These are phyloP conservation scores for Drosophila austrosaltans DNA, from an alignment of 2,888 invertebrate genomes.

Conservation along the genomic window DNA sequence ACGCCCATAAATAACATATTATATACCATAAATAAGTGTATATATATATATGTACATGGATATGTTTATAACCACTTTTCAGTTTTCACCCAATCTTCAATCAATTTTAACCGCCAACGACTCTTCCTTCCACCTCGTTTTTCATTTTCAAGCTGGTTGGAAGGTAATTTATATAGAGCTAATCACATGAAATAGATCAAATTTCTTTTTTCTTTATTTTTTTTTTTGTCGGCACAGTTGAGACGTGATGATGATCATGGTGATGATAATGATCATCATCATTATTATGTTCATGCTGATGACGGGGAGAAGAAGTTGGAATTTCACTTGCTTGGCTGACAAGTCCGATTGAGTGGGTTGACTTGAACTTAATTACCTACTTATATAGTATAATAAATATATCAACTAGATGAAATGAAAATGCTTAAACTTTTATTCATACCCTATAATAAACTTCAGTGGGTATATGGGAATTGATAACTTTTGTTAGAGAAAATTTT, in stretches of 20 bases:
- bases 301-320: conserved; percentile 1
- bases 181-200: conserved; percentile 76
- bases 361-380: conserved; percentile 39
- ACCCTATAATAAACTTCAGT: conserved; percentile 27
- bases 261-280: conserved; percentile 28
- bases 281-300: conserved; percentile 7
- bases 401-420: conserved; percentile 52
- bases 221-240: conserved; percentile 20
- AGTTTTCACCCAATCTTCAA: conserved; percentile 61
- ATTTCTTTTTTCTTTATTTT: conserved; percentile 55
- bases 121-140: conserved; percentile 30
- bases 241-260: conserved; percentile 16
- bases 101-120: conserved; percentile 52
- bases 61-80: not conserved
- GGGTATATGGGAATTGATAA: not conserved
- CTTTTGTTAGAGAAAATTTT: no score
- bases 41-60: not conserved
- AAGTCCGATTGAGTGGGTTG: conserved; percentile 7
- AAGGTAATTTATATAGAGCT: conserved; percentile 70
- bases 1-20: not conserved
- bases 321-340: conserved; percentile 39
- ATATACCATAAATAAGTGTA: no score
- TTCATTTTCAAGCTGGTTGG: conserved; percentile 32
- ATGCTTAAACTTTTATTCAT: conserved; percentile 72
- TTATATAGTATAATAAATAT: conserved; percentile 23